Conservation (phyloP, 2,797 vertebrate species). For the Lycodopsis pacificus region DNA sequence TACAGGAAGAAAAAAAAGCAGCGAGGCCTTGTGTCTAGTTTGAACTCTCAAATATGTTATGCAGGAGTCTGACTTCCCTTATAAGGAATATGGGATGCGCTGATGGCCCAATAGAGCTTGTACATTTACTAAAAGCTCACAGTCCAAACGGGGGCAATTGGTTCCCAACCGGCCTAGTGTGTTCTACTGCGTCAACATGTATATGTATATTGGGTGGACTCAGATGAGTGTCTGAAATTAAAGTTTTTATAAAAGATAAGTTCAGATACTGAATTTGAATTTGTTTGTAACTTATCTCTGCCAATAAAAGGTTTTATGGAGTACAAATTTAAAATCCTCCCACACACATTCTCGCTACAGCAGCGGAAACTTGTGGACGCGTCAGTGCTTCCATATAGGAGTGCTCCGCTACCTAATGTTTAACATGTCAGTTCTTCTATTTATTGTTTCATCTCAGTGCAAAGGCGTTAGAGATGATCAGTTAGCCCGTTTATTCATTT, state of each 20-base stretch:
- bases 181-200: not conserved
- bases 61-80: conserved; percentile 8
- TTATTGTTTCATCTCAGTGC: not conserved
- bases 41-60: conserved; percentile 28
- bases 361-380: conserved; percentile 7
- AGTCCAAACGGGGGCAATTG: not conserved
- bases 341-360: not conserved
- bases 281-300: conserved; percentile 1
- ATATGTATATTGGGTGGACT: not conserved
- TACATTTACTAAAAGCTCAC: conserved; percentile 10
- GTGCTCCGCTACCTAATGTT: conserved; percentile 19
- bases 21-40: conserved; percentile 32
- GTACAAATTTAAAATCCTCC: conserved; percentile 10
- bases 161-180: not conserved
- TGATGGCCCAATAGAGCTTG: conserved; percentile 19
- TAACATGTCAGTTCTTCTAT: not conserved
- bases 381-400: not conserved
- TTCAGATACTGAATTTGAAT: conserved; percentile 15
- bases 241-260: not conserved
- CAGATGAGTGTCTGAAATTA: not conserved
- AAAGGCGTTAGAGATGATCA: conserved; percentile 17
- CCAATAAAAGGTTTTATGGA: conserved; percentile 1
- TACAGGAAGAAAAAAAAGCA: conserved; percentile 14
- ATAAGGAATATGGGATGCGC: conserved; percentile 15
- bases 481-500: conserved; percentile 8